Evolutionary conservation across 2,888 invertebrate species (phyloP), one percentile per base, ranked within the genome.

Genomic region (Rhabditophanes sp.): DNA sequence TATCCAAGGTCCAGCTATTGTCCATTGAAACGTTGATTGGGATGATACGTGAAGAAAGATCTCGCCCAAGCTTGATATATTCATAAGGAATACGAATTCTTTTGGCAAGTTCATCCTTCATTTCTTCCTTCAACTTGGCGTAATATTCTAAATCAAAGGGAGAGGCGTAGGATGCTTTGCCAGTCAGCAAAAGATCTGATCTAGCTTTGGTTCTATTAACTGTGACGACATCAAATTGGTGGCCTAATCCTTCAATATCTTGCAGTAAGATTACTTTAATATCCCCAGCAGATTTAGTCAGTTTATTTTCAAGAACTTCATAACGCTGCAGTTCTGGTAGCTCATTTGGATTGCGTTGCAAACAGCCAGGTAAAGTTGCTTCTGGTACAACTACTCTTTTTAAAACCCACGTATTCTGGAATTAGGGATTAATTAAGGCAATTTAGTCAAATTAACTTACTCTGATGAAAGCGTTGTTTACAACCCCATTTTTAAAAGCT

Each of bases 61-160:
- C 42, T 25, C 55, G 29, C n/a, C 53, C 54, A 7, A 55, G 37
- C 7, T 33, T 25, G 26, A 55, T 37, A 19, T 45, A 38, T 18
- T 53, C 51, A 38, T 45, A 54, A 5, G 57, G 59, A 32, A 60
- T 53, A 24, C 59, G 41, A 15, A 60, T 32, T 2, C 52, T 47
- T 7, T 46, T 36, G 6, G 48, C 53, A 28, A 60, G 30, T 28
- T 61, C 56, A n/a, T 52, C 56, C 15, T 42, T 44, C 58, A 59
- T 56, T 42, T 42, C 42, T 44, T 58, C 44, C 33, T 53, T 60
- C 50, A 55, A 52, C 15, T 44, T 39, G 2, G 46, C 53, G 39
- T 58, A 60, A 33, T 60, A 56, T 30, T 55, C 37, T 19, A 60
- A 35, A 38, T 60, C 56, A 29, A 61, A 60, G 5, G 59, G 60